phyloP scores from a whole-genome alignment of 2,888 invertebrate genomes.

The Cylloceria caligata region DNA sequence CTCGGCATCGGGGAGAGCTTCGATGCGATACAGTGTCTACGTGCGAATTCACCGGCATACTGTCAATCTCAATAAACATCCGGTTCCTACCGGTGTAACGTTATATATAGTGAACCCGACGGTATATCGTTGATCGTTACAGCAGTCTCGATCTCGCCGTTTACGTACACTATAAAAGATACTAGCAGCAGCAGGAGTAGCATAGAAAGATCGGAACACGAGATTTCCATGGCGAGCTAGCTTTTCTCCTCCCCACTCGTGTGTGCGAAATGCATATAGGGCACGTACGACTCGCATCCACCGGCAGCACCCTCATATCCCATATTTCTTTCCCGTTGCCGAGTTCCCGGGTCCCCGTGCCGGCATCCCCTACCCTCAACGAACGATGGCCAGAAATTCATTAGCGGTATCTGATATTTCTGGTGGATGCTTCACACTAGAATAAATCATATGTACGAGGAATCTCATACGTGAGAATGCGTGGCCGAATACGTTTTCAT shows the following conservation, averaged over 20 bases:
- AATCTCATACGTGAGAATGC: slow-evolving; percentile 53
- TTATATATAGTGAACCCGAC: too few relatives aligned
- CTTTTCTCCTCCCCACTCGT: slow-evolving; percentile 25
- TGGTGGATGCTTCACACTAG: slow-evolving; percentile 81
- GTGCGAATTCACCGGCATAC: slow-evolving; percentile 44
- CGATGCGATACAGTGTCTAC: slow-evolving; percentile 38
- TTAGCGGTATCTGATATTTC: slow-evolving; percentile 83
- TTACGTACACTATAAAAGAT: slow-evolving; percentile 28
- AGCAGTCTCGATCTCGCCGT: slow-evolving; percentile 8
- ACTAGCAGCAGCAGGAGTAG: slow-evolving; percentile 1
- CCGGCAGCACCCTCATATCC: slow-evolving; percentile 54
- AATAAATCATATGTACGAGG: slow-evolving; percentile 79
- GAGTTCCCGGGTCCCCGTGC: slow-evolving; percentile 17
- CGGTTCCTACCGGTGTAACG: slow-evolving; percentile 22
- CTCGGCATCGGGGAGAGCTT: slow-evolving; percentile 11
- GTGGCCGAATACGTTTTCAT: slow-evolving; percentile 30
- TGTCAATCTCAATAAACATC: slow-evolving; percentile 63
- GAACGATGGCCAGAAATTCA: slow-evolving; percentile 75
- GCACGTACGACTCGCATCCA: slow-evolving; percentile 48
- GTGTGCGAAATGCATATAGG: slow-evolving; percentile 44
- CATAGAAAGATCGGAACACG: slow-evolving; percentile 44
- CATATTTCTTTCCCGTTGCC: slow-evolving; percentile 62
- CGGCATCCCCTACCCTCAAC: slow-evolving; percentile 36
- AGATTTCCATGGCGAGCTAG: slow-evolving; percentile 37
- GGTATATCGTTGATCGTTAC: slow-evolving; percentile 46